phyloP scores from a whole-genome alignment of 2,113 vertebrate species.

The Cynocephalus volans region DNA sequence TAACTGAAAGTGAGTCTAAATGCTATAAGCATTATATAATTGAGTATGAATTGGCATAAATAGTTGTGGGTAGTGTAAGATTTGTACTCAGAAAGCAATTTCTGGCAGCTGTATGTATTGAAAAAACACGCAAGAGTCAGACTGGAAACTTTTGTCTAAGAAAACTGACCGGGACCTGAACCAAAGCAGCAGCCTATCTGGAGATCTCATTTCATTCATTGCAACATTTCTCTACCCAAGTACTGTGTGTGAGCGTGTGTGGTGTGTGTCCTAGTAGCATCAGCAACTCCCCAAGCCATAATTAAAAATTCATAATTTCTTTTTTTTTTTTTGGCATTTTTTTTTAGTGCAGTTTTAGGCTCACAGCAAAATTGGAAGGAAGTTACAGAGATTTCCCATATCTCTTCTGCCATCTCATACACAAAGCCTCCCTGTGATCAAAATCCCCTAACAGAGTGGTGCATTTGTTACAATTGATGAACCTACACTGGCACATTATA shows the following conservation, averaged over 20 bases:
- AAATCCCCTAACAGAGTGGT: not conserved
- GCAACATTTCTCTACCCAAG: not conserved
- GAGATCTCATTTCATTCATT: not conserved
- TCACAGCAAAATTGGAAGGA: not conserved
- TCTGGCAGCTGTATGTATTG: not conserved
- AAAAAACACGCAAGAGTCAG: not conserved
- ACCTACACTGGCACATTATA: not conserved
- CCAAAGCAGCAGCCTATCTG: not conserved
- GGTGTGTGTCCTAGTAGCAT: not conserved
- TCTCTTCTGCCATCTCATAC: no score
- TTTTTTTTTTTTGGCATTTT: not conserved
- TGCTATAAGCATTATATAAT: not conserved
- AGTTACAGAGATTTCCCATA: not conserved
- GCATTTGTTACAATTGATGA: not conserved
- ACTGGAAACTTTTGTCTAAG: conserved; percentile 32
- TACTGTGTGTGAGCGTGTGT: not conserved
- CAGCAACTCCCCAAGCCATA: conserved; percentile 37
- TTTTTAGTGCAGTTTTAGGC: not conserved
- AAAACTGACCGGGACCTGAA: not conserved
- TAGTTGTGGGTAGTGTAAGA: not conserved
- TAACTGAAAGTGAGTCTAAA: not conserved
- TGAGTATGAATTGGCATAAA: not conserved
- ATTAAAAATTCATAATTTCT: conserved; percentile 17
- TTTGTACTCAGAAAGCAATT: conserved; percentile 29
- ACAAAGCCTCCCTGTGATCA: not conserved